Evolutionary conservation across 1,140 invertebrate genomes (phyloP).

Genomic region (Lepidotrigona ventralis): DNA sequence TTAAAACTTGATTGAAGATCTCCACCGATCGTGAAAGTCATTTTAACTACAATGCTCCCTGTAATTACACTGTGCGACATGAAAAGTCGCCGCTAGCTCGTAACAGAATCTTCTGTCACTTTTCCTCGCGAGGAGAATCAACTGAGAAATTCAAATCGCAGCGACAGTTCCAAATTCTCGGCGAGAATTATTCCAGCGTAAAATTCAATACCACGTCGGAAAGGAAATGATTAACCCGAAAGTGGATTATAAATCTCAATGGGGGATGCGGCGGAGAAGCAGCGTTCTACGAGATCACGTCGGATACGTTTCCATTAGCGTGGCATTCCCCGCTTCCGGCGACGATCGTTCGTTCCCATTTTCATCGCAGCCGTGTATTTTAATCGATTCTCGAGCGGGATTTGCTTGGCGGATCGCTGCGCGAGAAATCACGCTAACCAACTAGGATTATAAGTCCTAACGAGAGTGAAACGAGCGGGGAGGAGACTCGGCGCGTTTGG

Average conservation of each 20-base stretch:
- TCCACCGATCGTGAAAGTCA: too few species aligned
- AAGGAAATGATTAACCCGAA: conserved; percentile 59
- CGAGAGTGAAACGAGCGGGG: conserved; percentile 3
- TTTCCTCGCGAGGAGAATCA: too few species aligned
- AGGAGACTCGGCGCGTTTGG: conserved; percentile 40
- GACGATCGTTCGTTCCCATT: conserved; percentile 11
- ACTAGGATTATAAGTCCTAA: conserved; percentile 59
- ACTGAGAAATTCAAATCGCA: too few species aligned
- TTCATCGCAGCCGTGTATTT: conserved; percentile 34
- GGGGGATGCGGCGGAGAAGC: neutral
- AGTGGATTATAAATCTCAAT: conserved; percentile 63
- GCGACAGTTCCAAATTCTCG: too few species aligned
- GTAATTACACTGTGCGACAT: too few species aligned
- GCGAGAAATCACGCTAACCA: conserved; percentile 51
- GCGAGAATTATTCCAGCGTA: neutral
- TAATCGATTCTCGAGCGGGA: conserved; percentile 9
- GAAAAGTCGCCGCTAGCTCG: too few species aligned
- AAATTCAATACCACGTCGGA: conserved; percentile 18
- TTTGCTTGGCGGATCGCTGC: neutral
- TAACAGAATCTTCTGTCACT: too few species aligned
- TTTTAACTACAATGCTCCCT: too few species aligned
- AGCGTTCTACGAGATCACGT: conserved; percentile 9
- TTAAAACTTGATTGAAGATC: too few species aligned
- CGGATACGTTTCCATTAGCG: conserved; percentile 45
- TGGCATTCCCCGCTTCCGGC: neutral